These are phyloP conservation scores for Burhinus bistriatus DNA, from an alignment of 2,113 vertebrate species.

Conservation along the genomic window DNA sequence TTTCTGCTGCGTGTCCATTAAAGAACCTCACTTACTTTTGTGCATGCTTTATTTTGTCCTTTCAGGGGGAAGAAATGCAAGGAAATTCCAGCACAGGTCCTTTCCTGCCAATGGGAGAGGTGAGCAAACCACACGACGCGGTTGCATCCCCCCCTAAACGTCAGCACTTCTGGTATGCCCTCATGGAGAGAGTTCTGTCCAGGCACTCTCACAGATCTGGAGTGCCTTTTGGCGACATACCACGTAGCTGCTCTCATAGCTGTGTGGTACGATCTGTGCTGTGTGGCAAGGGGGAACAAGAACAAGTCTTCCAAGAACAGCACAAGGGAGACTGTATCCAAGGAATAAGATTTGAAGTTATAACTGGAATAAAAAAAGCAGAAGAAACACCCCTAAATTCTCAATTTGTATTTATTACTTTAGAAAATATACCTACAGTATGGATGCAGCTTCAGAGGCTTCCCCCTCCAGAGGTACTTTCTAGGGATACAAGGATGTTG, in stretches of 20 bases:
- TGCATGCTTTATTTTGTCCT: not conserved
- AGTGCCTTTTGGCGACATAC: not conserved
- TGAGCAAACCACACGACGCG: slow-evolving; percentile 16
- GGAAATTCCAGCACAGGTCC: slow-evolving; percentile 74
- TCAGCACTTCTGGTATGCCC: not conserved
- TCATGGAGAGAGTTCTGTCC: not conserved
- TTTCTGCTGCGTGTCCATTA: not conserved
- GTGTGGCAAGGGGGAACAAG: not conserved
- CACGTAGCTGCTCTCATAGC: not conserved
- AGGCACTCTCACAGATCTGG: not conserved
- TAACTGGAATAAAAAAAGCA: not conserved
- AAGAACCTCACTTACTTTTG: not conserved
- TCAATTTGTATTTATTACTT: not conserved
- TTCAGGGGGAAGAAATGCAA: slow-evolving; percentile 78
- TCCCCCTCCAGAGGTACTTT: not conserved
- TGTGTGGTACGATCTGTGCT: not conserved
- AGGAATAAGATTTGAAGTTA: not conserved
- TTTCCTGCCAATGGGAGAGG: slow-evolving; percentile 74
- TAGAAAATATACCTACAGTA: fast-evolving
- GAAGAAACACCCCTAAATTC: not conserved
- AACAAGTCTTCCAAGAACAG: not conserved
- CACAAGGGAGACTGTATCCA: not conserved
- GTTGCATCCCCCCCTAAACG: not conserved
- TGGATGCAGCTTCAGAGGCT: not conserved
- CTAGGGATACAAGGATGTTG: not conserved